These are phyloP conservation scores for Microctonus hyperodae DNA, from an alignment of 2,888 invertebrate species.

Conservation along the genomic window DNA sequence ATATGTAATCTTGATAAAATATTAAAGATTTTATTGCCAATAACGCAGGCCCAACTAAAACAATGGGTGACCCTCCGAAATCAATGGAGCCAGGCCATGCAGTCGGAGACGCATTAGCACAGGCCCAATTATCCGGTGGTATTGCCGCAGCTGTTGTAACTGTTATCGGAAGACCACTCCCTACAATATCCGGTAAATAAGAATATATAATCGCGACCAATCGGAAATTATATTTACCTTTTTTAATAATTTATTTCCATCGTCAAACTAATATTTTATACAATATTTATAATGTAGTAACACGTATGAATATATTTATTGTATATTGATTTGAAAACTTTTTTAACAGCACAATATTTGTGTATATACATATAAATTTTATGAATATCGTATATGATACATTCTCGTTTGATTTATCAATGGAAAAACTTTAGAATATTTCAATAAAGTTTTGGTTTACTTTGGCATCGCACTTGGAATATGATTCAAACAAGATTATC, in stretches of 20 bases:
- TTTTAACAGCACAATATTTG: too few relatives aligned
- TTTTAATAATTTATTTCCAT: background rate
- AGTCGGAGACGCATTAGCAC: conserved; percentile 70
- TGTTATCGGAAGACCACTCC: conserved; percentile 74
- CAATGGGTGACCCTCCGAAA: conserved; percentile 51
- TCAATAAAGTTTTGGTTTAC: background rate
- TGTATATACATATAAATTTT: background rate
- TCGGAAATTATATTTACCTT: background rate
- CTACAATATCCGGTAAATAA: conserved; percentile 67
- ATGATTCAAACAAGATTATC: background rate
- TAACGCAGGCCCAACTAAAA: conserved; percentile 43
- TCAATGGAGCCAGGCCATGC: conserved; percentile 60
- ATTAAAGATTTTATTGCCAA: too few relatives aligned
- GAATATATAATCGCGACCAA: background rate
- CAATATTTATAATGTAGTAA: too few relatives aligned
- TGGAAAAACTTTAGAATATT: background rate
- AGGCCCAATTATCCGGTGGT: conserved; percentile 75
- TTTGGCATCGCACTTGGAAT: background rate
- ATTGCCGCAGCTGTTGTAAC: conserved; percentile 78
- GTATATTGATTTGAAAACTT: too few relatives aligned
- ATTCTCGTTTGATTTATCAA: background rate
- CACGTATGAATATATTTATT: too few relatives aligned
- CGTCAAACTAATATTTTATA: too few relatives aligned
- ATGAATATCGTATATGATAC: background rate
- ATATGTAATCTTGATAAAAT: too few relatives aligned